Evolutionary conservation across 2,113 vertebrate genomes (phyloP).

Genomic region (Tupaia chinensis): DNA sequence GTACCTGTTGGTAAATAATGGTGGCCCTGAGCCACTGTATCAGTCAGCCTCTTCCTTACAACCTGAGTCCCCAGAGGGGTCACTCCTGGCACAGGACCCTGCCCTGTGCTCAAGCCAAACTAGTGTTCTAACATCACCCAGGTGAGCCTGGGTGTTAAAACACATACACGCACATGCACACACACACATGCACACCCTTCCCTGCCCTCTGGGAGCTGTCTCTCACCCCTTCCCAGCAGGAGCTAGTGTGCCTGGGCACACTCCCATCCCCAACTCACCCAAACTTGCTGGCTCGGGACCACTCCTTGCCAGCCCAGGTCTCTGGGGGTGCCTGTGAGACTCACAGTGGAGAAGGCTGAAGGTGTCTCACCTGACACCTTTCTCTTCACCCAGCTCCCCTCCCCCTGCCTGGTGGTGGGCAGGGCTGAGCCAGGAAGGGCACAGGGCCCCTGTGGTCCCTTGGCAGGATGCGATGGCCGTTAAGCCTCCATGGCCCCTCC

Average conservation of each 20-base stretch:
- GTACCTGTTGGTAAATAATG: rapidly evolving
- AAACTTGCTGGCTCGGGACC: background rate
- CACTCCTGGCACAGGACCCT: background rate
- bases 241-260: rapidly evolving
- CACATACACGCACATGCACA: background rate
- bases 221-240: background rate
- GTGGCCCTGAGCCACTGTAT: background rate
- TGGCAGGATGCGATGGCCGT: background rate
- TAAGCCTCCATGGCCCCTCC: background rate
- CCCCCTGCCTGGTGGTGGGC: background rate
- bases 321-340: background rate
- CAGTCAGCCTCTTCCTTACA: background rate
- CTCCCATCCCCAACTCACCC: background rate
- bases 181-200: background rate
- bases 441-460: background rate
- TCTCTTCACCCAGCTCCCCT: background rate
- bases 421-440: background rate
- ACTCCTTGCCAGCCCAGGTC: background rate
- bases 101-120: background rate
- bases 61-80: no score
- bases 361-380: background rate
- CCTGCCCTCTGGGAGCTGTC: background rate
- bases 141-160: background rate
- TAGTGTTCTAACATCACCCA: no score
- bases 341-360: rapidly evolving